These are phyloP conservation scores for Troides oblongomaculatus DNA, from an alignment of 2,888 invertebrate genomes.

Conservation along the genomic window DNA sequence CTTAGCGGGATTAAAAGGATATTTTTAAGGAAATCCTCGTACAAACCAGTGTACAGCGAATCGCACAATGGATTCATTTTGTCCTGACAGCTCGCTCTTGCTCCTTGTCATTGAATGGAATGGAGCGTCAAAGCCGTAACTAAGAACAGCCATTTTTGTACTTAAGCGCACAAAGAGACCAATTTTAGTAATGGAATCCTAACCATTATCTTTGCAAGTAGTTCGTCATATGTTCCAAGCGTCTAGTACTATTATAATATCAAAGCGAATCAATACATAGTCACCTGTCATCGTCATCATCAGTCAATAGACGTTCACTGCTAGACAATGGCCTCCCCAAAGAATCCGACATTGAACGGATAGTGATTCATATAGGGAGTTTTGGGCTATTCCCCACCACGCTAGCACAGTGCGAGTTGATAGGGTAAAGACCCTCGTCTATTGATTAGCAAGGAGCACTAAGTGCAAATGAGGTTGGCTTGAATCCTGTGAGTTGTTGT, in stretches of 20 bases:
- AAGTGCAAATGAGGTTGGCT: no score
- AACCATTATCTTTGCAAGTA: conserved; percentile 5
- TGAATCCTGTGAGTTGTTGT: no score
- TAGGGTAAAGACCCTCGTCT: no score
- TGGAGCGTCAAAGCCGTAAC: conserved; percentile 20
- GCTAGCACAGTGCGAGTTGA: no score
- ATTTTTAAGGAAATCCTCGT: conserved; percentile 1
- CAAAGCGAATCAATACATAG: background rate
- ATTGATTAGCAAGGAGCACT: no score
- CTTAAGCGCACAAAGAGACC: conserved; percentile 18
- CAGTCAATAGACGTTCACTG: no score
- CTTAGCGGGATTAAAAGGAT: background rate
- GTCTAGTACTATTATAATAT: background rate
- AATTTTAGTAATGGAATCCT: conserved; percentile 22
- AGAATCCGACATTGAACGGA: no score
- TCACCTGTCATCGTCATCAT: no score
- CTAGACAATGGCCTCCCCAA: no score
- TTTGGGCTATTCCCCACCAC: no score
- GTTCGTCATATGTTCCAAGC: background rate
- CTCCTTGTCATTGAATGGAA: conserved; percentile 17
- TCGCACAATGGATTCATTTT: conserved; percentile 8
- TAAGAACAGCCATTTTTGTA: conserved; percentile 23
- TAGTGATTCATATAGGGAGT: no score
- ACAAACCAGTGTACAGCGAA: conserved; percentile 2
- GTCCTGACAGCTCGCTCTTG: conserved; percentile 11